Conservation (phyloP, 1,140 invertebrate species). For the Hypsibius dujardini region DNA sequence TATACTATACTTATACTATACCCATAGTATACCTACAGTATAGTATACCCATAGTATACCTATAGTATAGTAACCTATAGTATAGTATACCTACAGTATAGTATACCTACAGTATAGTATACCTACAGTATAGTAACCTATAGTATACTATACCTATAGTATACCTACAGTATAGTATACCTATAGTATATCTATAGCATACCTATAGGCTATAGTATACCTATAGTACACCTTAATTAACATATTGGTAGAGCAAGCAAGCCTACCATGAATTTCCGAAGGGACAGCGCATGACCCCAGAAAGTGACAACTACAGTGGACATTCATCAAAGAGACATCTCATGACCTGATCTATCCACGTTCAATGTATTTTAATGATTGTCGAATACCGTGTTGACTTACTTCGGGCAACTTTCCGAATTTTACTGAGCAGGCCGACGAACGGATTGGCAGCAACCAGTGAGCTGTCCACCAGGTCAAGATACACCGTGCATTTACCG, state of each 20-base stretch:
- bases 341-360: not conserved
- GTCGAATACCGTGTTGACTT: not conserved
- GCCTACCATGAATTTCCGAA: constrained; percentile 2
- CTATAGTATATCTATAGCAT: too few species aligned
- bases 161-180: too few species aligned
- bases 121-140: too few species aligned
- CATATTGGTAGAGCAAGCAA: too few species aligned
- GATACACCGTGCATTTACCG: not conserved
- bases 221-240: too few species aligned
- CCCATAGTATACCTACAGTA: not conserved
- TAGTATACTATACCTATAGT: too few species aligned
- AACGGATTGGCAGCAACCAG: not conserved
- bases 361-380: not conserved
- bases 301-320: not conserved
- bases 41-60: too few species aligned
- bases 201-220: too few species aligned
- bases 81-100: too few species aligned
- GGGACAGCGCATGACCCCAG: not conserved
- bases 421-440: not conserved
- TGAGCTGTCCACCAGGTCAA: not conserved
- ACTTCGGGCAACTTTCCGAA: not conserved
- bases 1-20: not conserved
- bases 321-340: not conserved
- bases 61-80: too few species aligned
- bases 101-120: too few species aligned